Base-by-base conservation (phyloP, 2,113 vertebrate species). In the Cairina moschata region DNA sequence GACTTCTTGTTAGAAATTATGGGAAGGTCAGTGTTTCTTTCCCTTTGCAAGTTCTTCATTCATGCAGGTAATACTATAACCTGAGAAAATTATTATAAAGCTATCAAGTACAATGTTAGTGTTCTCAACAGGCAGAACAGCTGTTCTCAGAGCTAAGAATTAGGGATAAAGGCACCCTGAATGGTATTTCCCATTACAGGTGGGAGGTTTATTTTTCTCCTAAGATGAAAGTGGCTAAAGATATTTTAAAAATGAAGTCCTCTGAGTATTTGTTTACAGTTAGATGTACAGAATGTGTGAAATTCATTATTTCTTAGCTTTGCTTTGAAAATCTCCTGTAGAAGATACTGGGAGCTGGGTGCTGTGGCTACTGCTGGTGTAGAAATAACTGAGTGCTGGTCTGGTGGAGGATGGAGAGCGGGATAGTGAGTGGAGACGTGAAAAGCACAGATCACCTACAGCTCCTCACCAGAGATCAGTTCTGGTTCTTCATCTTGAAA, bases 61-160 rank as follows among this genome's bases (percentile, higher is more conserved):
- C 48, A n/a, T 63, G 50, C 76, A 63, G 60, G 59, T 88, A 48
- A 72, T 68, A 78, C 1, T 83, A 40, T 94, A 93, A 80, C 82
- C 88, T 78, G 32, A 86, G 74, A 83, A 62, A 60, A 78, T 81
- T 67, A 88, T 75, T 85, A 78, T 54, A 88, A 38, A 88, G 29
- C 65, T 94, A 48, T 65, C 69, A 95, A 89, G n/a, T 75, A 48
- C 15, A 62, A 3, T 66, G 67, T 72, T 68, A 54, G 14, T 86
- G 63, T 91, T 95, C 83, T 93, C 52, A 91, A 42, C 29, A 93
- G 86, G n/a, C 71, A 88, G 66, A 86, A 40, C 52, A 92, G 62
- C 76, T 93, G 54, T 75, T 82, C 20, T n/a, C 29, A 90, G 76
- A 92, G 38, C 71, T 94, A 76, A 50, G 63, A 40, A 86, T 83